Base-by-base conservation (phyloP, 2,797 vertebrate genomes). In the Anguilla pacifica region DNA sequence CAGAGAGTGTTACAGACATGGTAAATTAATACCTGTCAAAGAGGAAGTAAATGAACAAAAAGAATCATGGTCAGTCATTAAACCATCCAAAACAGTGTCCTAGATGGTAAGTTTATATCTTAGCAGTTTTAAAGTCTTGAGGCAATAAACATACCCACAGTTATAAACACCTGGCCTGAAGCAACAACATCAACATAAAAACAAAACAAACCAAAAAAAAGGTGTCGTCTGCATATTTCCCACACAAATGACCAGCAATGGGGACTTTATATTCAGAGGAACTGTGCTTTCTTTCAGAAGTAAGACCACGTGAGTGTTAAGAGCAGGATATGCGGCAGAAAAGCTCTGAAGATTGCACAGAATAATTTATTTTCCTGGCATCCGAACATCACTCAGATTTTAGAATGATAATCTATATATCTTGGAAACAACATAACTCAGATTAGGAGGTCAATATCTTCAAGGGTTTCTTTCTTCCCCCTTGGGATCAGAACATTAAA, bases 391-490 rank as follows among this genome's bases (percentile, higher is more conserved):
- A 89, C 90, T 87, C 91, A 92, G 90, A 91, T 91, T 84, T 90
- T 91, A 92, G 89, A 89, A 87, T 88, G 88, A 90, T 92, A 90
- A 89, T 91, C 90, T 90, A 90, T 89, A 89, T 89, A 91, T 85
- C 89, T 92, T 85, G 90, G 86, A 90, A 92, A 92, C 91, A 93
- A 95, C 95, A 95, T 94, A 95, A 95, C 95, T 95, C 94, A 92
- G 94, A 96, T 94, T 95, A 94, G 94, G 95, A 95, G 95, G 93
- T 95, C 94, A 94, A 95, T 95, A 92, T 94, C 92, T 94, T 95
- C 95, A 95, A 94, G 94, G 95, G 92, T 92, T 93, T 83, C 93
- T 93, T 92, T 92, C 17, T 64, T 15, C 79, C 46, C 93, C 92
- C 89, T 92, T 90, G 85, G 94, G 93, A 93, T 93, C 93, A 94